These are phyloP conservation scores for Streblospio benedicti DNA, from an alignment of 1,140 invertebrate species.

Conservation along the genomic window DNA sequence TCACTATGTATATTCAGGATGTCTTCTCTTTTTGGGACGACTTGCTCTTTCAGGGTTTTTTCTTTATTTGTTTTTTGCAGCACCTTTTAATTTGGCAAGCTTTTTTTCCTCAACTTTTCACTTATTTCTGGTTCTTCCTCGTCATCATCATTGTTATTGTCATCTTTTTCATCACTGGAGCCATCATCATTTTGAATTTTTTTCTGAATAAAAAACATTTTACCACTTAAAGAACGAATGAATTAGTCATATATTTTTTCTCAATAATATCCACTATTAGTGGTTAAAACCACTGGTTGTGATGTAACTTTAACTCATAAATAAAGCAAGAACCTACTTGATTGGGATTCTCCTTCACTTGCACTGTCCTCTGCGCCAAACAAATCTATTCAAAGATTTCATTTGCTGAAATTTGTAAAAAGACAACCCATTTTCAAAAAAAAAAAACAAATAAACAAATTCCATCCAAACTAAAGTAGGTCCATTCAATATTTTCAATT, in stretches of 20 bases:
- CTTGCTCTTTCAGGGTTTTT: background rate
- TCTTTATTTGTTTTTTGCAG: background rate
- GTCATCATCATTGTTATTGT: background rate
- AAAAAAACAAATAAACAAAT: too few relatives aligned
- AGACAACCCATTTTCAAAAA: too few relatives aligned
- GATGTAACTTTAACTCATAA: background rate
- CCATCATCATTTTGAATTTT: too few relatives aligned
- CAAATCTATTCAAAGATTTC: background rate
- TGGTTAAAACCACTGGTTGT: background rate
- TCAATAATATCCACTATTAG: background rate
- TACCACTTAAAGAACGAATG: too few relatives aligned
- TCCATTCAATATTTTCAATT: too few relatives aligned
- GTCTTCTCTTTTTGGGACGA: conserved; percentile 20
- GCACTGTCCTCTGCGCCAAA: conserved; percentile 4
- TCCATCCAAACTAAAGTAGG: too few relatives aligned
- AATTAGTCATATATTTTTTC: too few relatives aligned
- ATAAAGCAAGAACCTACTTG: background rate
- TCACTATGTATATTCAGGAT: conserved; percentile 51
- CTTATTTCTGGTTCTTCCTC: background rate
- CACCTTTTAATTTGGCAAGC: background rate
- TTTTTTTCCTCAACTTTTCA: background rate
- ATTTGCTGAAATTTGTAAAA: background rate
- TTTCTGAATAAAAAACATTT: too few relatives aligned
- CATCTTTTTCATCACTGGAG: background rate
- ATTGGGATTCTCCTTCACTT: background rate